Evolutionary conservation across 2,797 vertebrate species (phyloP).

Genomic region (Echiichthys vipera): DNA sequence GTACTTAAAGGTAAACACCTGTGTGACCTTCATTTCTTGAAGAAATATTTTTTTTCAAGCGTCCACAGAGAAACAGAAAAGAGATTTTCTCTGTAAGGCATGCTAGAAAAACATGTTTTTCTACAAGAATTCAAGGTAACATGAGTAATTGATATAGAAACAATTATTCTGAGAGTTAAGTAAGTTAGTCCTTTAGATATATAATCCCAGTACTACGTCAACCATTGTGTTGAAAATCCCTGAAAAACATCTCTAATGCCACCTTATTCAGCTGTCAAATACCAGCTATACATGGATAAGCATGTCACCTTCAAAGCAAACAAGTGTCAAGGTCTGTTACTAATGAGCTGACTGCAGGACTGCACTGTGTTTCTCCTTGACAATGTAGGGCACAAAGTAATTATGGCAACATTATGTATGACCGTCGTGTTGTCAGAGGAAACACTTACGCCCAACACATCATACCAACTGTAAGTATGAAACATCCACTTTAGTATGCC

Average conservation of each 20-base stretch:
- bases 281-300: not conserved
- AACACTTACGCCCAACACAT: conserved; percentile 85
- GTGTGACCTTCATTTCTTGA: too few species aligned
- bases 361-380: conserved; percentile 14
- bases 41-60: too few species aligned
- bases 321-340: not conserved
- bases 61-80: too few species aligned
- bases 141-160: too few species aligned
- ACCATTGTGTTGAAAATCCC: not conserved
- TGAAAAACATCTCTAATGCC: not conserved
- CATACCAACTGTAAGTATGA: conserved; percentile 80
- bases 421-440: conserved; percentile 92
- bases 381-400: conserved; percentile 72
- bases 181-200: too few species aligned
- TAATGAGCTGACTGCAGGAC: not conserved
- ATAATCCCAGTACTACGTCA: not conserved
- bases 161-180: too few species aligned
- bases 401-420: conserved; percentile 92
- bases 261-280: not conserved
- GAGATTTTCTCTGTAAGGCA: too few species aligned
- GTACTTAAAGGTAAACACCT: too few species aligned
- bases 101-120: too few species aligned
- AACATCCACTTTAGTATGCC: not conserved
- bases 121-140: too few species aligned
- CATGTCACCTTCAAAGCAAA: too few species aligned